Evolutionary conservation across 2,888 invertebrate genomes (phyloP), one percentile per base, ranked within the genome.

Genomic region (Melanargia galathea): DNA sequence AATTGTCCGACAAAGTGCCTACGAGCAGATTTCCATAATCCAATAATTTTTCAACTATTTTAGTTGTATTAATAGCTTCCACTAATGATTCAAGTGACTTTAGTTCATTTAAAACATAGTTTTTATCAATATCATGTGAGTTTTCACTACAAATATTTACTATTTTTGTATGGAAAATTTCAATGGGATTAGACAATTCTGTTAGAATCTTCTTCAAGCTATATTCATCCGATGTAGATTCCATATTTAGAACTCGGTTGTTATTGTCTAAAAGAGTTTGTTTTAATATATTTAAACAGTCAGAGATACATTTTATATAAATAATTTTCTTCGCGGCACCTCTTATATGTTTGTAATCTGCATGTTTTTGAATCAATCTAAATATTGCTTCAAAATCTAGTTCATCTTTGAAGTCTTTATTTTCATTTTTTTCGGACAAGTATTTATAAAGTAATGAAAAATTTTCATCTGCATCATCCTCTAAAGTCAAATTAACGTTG

Each of bases 301-400:
- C 86, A 55, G 84, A 79, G 26, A 90, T 68, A 73, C 84, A 87
- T 76, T 88, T 86, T 0, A 87, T 63, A 58, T 87, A 61, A 35
- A 90, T 84, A 18, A 90, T 73, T 1, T 72, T 76, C 71, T 85
- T 86, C 2, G 84, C 84, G 20, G 76, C 75, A 8, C 83, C 82
- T 8, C 67, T 71, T 1, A 84, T 82, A 65, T 82, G 78, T 75
- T 81, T 84, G 61, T 78, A 84, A 49, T 83, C 79, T 62, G 81
- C 72, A 70, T 88, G 82, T 68, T 81, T 82, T 38, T 76, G 72
- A 55, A 88, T 18, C 72, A 66, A 83, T 83, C 13, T 57, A 24
- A 73, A 68, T 43, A 86, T 40, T 58, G 78, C 78, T 24, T 75
- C 13, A 48, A 26, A 51, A 18, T 63, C 24, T 11, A 55, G 24